Evolutionary conservation across 2,113 vertebrate genomes (phyloP).

Genomic region (Sisor rabdophorus): DNA sequence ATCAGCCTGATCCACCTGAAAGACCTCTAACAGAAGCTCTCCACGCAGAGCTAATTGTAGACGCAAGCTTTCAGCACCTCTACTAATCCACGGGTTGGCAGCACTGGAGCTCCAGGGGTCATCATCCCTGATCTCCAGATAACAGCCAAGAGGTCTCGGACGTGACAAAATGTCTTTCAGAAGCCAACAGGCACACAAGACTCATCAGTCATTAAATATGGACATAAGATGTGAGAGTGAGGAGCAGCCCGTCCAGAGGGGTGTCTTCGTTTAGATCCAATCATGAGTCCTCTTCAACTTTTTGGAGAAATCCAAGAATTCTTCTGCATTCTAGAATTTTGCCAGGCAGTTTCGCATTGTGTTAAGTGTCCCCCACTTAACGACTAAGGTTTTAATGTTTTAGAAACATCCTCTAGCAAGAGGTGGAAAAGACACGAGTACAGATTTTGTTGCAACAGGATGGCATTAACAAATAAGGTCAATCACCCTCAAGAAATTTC

Average conservation of each 20-base stretch:
- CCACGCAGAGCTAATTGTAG: slow-evolving; percentile 40
- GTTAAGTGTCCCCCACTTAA: no score
- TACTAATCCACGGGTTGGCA: slow-evolving; percentile 36
- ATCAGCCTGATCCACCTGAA: slow-evolving; percentile 3
- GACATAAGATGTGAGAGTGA: background rate
- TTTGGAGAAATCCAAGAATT: no score
- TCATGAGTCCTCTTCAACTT: no score
- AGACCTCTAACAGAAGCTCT: slow-evolving; percentile 42
- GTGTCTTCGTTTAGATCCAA: background rate
- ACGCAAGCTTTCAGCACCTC: slow-evolving; percentile 46
- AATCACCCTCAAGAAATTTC: no score
- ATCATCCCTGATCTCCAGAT: slow-evolving; percentile 1
- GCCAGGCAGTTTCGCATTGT: no score
- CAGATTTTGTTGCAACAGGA: no score
- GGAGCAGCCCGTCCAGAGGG: background rate
- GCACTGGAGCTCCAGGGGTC: slow-evolving; percentile 1
- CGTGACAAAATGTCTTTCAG: slow-evolving; percentile 2
- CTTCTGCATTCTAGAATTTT: no score
- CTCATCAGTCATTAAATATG: background rate
- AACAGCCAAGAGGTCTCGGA: background rate
- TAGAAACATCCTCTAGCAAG: no score
- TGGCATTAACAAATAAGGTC: no score
- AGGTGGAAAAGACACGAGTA: no score
- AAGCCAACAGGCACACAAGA: background rate
- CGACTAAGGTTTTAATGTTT: no score